These are phyloP conservation scores for Xestia ashworthii DNA, from an alignment of 2,888 invertebrate species.

Conservation along the genomic window DNA sequence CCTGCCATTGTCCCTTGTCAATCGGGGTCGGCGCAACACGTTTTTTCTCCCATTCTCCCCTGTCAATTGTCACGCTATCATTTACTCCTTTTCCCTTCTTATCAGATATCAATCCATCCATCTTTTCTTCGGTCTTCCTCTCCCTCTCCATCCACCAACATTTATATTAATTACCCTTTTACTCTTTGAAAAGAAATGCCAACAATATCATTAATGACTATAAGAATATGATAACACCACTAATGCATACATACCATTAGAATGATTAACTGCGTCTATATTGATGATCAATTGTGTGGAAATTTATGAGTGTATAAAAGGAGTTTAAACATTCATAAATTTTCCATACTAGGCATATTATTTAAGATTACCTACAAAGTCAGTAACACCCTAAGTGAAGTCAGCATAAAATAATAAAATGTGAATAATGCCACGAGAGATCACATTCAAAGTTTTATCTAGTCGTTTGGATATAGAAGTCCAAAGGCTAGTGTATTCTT, in stretches of 20 bases:
- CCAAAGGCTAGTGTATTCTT: background rate
- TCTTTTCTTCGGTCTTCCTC: too few relatives aligned
- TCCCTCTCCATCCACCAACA: too few relatives aligned
- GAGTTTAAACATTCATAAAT: background rate
- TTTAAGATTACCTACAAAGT: background rate
- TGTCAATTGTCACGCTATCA: too few relatives aligned
- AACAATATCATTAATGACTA: background rate
- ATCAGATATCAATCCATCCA: too few relatives aligned
- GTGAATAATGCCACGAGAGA: background rate
- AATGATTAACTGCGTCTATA: background rate
- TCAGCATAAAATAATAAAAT: background rate
- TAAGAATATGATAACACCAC: background rate
- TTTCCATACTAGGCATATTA: background rate
- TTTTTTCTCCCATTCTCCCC: too few relatives aligned
- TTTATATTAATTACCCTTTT: too few relatives aligned
- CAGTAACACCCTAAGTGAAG: background rate
- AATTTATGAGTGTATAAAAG: background rate
- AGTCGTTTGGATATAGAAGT: slow-evolving; percentile 17
- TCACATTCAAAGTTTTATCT: too few relatives aligned
- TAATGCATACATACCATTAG: background rate
- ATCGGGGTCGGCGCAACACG: too few relatives aligned
- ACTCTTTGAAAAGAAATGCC: background rate
- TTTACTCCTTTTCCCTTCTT: too few relatives aligned
- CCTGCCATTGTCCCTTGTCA: too few relatives aligned
- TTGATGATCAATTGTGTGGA: background rate